Base-by-base conservation (phyloP, 2,888 invertebrate genomes). In the Alloscopus bannaensis region DNA sequence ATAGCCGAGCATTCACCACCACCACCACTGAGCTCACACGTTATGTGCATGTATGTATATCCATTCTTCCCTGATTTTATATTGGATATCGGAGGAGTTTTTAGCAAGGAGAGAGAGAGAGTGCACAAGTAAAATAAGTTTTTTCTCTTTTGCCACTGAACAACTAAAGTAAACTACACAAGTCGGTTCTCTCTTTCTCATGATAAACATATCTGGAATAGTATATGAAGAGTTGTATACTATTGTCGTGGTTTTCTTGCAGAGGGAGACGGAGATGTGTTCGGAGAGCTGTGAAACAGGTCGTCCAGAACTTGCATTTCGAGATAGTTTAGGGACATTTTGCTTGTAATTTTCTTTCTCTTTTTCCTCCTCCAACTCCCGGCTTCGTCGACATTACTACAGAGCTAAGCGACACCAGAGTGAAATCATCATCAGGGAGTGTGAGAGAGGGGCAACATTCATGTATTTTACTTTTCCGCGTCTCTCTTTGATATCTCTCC, bases 281-380 rank as follows among this genome's bases (percentile, higher is more conserved):
- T n/a, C n/a, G n/a, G 50, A 66, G 55, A 52, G 52, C 69, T 69
- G 69, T 69, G 69, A 69, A 69, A 69, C 69, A 42, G 69, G 57
- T 69, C 69, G 57, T 69, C 62, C 64, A 66, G 52, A 75, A 76
- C 66, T 29, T 66, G 28, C 47, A 45, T 42, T 50, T 42, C 36
- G 50, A 76, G 68, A 76, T 76, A 68, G 68, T 64, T 77, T 36
- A 72, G 72, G 79, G 79, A 79, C 79, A 79, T 72, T n/a, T 79
- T 72, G 71, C 79, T 79, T 79, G 79, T 79, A 79, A 79, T 79
- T 79, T 79, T 72, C 66, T 79, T 71, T 71, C 65, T 70, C 77
- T 60, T 50, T 62, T 55, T 65, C 65, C 68, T 76, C 68, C 62
- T 66, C 65, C 69, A 64, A 77, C 64, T 70, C 77, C n/a, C n/a